Evolutionary conservation across 2,888 invertebrate species (phyloP).

Genomic region (Melipona beecheii): DNA sequence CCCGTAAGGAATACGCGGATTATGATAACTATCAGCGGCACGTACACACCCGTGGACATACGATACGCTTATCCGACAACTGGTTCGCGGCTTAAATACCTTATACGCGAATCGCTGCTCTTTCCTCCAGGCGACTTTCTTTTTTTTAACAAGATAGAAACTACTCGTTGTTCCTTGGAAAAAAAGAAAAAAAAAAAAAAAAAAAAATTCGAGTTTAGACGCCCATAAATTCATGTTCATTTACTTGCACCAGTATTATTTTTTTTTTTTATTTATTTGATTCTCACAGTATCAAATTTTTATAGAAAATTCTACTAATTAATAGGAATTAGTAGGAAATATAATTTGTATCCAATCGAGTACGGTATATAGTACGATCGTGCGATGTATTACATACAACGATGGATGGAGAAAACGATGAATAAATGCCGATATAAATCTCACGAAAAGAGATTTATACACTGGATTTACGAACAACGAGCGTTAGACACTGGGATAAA

Average conservation of each 20-base stretch:
- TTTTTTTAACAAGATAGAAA: neutral
- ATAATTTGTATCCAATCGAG: no score
- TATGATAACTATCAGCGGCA: conserved; percentile 63
- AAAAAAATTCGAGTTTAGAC: neutral
- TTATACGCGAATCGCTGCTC: neutral
- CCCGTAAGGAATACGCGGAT: conserved; percentile 51
- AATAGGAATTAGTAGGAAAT: no score
- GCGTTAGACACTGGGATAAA: neutral
- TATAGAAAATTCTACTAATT: no score
- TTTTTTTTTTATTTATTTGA: no score
- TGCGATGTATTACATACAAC: no score
- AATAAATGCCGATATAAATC: neutral
- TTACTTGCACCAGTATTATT: no score
- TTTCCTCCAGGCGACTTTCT: conserved; percentile 2
- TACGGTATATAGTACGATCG: no score
- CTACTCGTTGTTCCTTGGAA: no score
- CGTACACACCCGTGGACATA: conserved; percentile 10
- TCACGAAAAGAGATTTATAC: conserved; percentile 1
- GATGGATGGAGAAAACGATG: neutral
- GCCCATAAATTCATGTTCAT: neutral
- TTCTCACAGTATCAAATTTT: no score
- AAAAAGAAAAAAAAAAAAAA: neutral
- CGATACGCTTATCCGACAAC: conserved; percentile 36
- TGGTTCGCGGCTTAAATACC: conserved; percentile 33
- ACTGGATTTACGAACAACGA: neutral